These are phyloP conservation scores for Netelia virgata DNA, from an alignment of 2,888 invertebrate species.

Conservation along the genomic window DNA sequence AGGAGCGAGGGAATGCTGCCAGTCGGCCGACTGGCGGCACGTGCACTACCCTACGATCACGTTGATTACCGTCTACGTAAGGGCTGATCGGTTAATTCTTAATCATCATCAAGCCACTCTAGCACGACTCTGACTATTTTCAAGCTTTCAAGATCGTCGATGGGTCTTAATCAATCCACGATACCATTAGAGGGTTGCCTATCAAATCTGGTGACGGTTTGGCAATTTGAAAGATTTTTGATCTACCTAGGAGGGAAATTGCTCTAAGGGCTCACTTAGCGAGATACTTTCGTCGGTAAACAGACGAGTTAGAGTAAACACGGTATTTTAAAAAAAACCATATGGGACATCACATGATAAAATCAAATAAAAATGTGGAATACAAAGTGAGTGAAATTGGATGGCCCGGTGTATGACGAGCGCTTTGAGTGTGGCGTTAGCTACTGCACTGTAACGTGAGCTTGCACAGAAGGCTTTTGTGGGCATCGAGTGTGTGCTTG, in stretches of 20 bases:
- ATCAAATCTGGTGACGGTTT: too few species aligned
- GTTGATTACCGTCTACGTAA: neutral
- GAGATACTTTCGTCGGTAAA: too few species aligned
- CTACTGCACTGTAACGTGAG: constrained; percentile 29
- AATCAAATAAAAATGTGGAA: neutral
- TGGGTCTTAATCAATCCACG: constrained; percentile 23
- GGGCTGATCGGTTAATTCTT: constrained; percentile 75
- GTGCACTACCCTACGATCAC: constrained; percentile 14
- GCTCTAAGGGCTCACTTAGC: neutral
- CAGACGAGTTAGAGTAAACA: neutral
- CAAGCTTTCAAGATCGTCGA: constrained; percentile 10
- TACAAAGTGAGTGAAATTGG: constrained; percentile 5
- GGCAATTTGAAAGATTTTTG: too few species aligned
- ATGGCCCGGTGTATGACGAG: constrained; percentile 1
- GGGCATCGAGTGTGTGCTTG: constrained; percentile 51
- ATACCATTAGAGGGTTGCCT: too few species aligned
- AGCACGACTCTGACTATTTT: neutral
- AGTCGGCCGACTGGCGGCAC: neutral
- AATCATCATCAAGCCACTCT: constrained; percentile 6
- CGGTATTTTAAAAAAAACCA: neutral
- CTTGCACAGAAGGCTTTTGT: constrained; percentile 56
- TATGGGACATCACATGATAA: neutral
- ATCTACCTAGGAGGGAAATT: neutral
- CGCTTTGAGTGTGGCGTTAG: constrained; percentile 13
- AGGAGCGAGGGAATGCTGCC: neutral